Base-by-base conservation (phyloP, 2,797 vertebrate genomes). In the Yasuhikotakia modesta region DNA sequence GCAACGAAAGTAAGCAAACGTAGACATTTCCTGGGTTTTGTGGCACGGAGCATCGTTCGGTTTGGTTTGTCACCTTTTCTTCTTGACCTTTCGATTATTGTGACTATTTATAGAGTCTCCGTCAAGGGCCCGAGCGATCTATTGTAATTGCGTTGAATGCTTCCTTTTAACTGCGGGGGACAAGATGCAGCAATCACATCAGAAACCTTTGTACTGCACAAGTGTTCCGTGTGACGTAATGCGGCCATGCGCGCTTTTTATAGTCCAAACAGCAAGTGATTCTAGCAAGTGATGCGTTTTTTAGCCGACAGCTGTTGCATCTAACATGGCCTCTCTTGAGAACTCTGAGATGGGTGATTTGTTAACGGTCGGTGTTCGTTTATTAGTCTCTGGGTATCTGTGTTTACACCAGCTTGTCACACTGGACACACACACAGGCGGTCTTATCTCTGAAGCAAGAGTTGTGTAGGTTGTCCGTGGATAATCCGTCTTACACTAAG, bases 401-500 rank as follows among this genome's bases (percentile, higher is more conserved):
- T 45, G 19, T 78, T 81, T 71, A 65, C 10, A 70, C 32, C 67
- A 32, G 61, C 68, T 68, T 66, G 65, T 43, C 43, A 30, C 55
- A 39, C 19, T 11, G 39, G 39, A 58, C 35, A 50, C 72, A 30
- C 65, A 78, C 24, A 19, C 48, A 30, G 52, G 21, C 45, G 2
- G 43, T 68, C 70, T 77, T 60, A 74, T 24, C 72, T 73, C 57
- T 80, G 55, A 80, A 81, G 27, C 46, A 79, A 48, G 58, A 81
- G 45, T 83, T 76, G 77, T 81, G 82, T 84, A 79, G 81, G 82
- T 79, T 81, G 70, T 57, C 68, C 39, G 16, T 14, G 69, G 76
- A 81, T 88, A 88, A 90, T 88, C 89, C 70, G 60, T 81, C 79
- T 83, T 69, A 88, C 84, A 85, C 87, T 90, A 89, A 88, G 82